These are phyloP conservation scores for Anoplophora glabripennis DNA, from an alignment of 1,140 invertebrate species.

Conservation along the genomic window DNA sequence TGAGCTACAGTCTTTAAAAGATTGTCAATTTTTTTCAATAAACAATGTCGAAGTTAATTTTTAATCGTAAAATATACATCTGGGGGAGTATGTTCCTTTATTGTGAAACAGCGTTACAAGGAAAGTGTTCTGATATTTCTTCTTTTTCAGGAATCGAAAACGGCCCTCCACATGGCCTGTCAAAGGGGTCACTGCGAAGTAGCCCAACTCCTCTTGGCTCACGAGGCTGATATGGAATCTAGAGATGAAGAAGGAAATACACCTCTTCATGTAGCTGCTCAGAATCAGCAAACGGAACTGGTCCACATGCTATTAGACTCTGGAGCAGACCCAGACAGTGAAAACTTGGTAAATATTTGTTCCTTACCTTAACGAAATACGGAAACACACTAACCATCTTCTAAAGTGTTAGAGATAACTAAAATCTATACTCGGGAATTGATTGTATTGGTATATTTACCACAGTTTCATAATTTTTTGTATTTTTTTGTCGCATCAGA, in stretches of 20 bases:
- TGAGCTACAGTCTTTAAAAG: no score
- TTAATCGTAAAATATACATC: no score
- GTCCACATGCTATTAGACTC: slow-evolving; percentile 66
- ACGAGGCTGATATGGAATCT: slow-evolving; percentile 57
- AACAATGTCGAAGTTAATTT: no score
- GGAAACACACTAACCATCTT: no score
- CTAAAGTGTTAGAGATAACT: no score
- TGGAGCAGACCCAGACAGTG: slow-evolving; percentile 58
- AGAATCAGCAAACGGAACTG: slow-evolving; percentile 72
- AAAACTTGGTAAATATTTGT: slow-evolving; percentile 51
- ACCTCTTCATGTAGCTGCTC: slow-evolving; percentile 76
- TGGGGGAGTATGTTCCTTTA: no score
- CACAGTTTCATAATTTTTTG: no score
- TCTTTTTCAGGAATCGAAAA: slow-evolving; percentile 58
- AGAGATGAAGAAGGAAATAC: slow-evolving; percentile 75
- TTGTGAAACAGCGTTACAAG: no score
- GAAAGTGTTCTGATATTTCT: neutral
- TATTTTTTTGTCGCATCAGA: no score
- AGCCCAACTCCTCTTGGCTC: slow-evolving; percentile 61
- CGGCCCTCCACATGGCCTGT: slow-evolving; percentile 71
- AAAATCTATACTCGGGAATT: no score
- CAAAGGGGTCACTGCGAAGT: slow-evolving; percentile 69
- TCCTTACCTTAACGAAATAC: neutral
- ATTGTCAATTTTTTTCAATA: no score
- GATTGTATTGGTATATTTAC: no score